These are phyloP conservation scores for Amphipoea lucens DNA, from an alignment of 2,888 invertebrate species.

Conservation along the genomic window DNA sequence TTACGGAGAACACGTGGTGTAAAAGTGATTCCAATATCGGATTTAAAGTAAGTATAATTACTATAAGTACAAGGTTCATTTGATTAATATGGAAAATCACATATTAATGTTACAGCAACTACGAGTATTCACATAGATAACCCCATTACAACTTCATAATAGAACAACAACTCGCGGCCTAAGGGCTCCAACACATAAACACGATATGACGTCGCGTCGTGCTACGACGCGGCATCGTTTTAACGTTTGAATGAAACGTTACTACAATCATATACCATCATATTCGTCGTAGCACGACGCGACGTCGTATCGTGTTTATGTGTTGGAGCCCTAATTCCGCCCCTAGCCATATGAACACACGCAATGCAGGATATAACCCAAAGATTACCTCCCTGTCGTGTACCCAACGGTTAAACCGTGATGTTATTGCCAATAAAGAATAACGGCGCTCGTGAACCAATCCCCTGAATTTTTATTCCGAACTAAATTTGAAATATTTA, in stretches of 20 bases:
- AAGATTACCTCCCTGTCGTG: conserved; percentile 54
- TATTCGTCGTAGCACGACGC: no score
- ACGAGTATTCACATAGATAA: conserved; percentile 23
- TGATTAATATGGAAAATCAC: not conserved
- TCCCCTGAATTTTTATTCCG: conserved; percentile 29
- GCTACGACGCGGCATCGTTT: no score
- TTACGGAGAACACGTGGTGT: no score
- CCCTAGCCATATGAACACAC: conserved; percentile 70
- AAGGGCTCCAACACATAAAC: not conserved
- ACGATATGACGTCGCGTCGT: no score
- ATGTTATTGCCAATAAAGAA: conserved; percentile 49
- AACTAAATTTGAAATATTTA: conserved; percentile 33
- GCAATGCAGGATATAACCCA: conserved; percentile 67
- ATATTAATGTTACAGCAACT: not conserved
- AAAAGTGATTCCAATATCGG: no score
- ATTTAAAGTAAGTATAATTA: no score
- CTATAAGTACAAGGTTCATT: not conserved
- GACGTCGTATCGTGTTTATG: no score
- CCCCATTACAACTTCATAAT: conserved; percentile 32
- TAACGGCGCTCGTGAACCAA: conserved; percentile 38
- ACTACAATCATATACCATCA: no score
- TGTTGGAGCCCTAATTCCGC: conserved; percentile 32
- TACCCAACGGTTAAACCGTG: conserved; percentile 23
- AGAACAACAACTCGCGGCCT: conserved; percentile 33
- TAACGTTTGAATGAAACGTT: no score